Conservation (phyloP, 2,113 vertebrate genomes). For the Pedetes capensis region DNA sequence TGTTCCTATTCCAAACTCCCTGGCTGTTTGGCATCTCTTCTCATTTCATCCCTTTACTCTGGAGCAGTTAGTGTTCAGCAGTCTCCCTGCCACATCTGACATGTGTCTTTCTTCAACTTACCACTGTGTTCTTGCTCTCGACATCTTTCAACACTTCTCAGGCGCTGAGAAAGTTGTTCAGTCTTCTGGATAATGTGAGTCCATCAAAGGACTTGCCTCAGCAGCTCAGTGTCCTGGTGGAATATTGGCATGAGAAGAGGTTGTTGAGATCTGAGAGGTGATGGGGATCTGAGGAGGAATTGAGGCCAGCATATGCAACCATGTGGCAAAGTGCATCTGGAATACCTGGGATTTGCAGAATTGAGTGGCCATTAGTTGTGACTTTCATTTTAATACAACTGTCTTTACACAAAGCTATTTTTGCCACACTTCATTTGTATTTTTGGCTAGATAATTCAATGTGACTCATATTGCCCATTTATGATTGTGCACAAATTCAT, state of each 20-base stretch:
- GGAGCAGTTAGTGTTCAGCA: neutral
- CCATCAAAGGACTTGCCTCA: neutral
- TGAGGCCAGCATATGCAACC: neutral
- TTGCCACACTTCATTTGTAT: neutral
- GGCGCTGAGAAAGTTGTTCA: constrained; percentile 5
- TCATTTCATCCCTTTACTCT: neutral
- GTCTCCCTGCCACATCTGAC: neutral
- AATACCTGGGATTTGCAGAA: neutral
- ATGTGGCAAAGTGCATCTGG: neutral
- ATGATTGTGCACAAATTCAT: too few species aligned
- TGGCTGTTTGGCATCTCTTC: neutral
- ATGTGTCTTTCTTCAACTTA: constrained; percentile 20
- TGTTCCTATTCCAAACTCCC: neutral
- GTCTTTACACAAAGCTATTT: constrained; percentile 2
- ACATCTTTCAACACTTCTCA: neutral
- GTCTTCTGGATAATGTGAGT: constrained; percentile 4
- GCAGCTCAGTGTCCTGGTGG: neutral
- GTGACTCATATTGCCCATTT: neutral
- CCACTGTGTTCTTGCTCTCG: neutral
- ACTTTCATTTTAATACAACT: constrained; percentile 24
- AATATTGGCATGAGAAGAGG: neutral
- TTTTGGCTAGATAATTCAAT: constrained; percentile 7
- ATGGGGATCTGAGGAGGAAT: neutral
- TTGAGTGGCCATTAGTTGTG: neutral
- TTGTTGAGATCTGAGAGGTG: neutral